Conservation (phyloP, 2,797 vertebrate genomes). For the Xerus rutilus region DNA sequence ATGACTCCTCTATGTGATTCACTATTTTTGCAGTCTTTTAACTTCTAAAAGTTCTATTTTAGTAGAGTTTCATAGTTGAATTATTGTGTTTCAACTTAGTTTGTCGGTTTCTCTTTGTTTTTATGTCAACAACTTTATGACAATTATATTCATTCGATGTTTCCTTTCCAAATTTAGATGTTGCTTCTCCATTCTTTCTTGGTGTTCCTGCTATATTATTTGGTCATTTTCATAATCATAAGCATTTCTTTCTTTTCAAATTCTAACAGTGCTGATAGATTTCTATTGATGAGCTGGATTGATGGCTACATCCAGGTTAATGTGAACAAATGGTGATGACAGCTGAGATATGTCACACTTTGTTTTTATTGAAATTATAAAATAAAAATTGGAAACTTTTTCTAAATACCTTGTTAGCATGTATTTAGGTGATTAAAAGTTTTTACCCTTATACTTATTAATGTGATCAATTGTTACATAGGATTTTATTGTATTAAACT, state of each 20-base stretch:
- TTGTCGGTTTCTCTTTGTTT: not conserved
- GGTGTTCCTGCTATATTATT: not conserved
- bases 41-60: too few species aligned
- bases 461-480: not conserved
- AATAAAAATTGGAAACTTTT: not conserved
- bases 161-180: not conserved
- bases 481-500: not conserved
- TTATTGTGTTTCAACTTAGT: not conserved
- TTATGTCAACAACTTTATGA: not conserved
- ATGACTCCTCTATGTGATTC: not conserved
- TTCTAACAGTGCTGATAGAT: not conserved
- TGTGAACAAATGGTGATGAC: not conserved
- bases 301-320: not conserved
- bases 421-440: not conserved
- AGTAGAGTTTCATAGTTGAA: not conserved
- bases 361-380: not conserved
- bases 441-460: not conserved
- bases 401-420: not conserved
- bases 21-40: not conserved
- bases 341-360: not conserved
- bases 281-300: not conserved
- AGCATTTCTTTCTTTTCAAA: not conserved
- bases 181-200: not conserved
- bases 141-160: not conserved
- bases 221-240: not conserved